These are phyloP conservation scores for Chloropsis hardwickii DNA, from an alignment of 2,113 vertebrate genomes.

Conservation along the genomic window DNA sequence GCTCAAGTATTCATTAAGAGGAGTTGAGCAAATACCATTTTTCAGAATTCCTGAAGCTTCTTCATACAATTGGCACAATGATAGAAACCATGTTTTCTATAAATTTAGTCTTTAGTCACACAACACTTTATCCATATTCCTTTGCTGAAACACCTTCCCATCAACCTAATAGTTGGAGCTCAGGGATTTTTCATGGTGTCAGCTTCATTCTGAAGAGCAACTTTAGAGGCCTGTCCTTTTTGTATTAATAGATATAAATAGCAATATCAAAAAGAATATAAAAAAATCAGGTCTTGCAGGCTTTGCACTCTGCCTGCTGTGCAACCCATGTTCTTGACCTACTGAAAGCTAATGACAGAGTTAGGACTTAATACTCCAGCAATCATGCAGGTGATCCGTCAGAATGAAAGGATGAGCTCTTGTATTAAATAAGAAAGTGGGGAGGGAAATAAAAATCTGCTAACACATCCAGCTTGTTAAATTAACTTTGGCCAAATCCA, in stretches of 20 bases:
- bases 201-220: not conserved
- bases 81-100: not conserved
- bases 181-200: not conserved
- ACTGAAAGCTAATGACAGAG: conserved; percentile 16
- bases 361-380: conserved; percentile 32
- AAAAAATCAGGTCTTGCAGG: not conserved
- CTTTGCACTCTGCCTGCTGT: not conserved
- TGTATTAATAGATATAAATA: conserved; percentile 3
- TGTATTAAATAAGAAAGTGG: not conserved
- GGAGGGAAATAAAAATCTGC: not conserved
- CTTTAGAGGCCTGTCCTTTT: not conserved
- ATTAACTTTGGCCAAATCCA: conserved; percentile 24
- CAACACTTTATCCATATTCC: not conserved
- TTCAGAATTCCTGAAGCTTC: not conserved
- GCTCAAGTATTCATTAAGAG: not conserved
- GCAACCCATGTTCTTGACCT: not conserved
- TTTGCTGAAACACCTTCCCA: not conserved
- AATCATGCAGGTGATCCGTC: conserved; percentile 43
- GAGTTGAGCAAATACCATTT: not conserved
- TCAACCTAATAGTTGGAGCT: not conserved
- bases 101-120: not conserved
- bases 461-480: not conserved
- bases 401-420: not conserved
- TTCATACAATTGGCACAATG: not conserved
- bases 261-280: not conserved